Evolutionary conservation across 2,888 invertebrate genomes (phyloP).

Genomic region (Pheosia tremula): DNA sequence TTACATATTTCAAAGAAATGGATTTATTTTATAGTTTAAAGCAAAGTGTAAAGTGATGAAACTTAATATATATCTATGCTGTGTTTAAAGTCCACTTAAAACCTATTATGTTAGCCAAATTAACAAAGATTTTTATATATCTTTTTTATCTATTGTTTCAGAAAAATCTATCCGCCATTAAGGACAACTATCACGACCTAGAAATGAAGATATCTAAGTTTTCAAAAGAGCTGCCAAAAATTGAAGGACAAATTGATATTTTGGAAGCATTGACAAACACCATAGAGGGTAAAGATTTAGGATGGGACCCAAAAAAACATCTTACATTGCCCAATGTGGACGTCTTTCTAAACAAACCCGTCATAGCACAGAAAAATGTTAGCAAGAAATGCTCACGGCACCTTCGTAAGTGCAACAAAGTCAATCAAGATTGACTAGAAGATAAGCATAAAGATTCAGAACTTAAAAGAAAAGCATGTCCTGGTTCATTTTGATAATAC

Average conservation of each 20-base stretch:
- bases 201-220: conserved; percentile 58
- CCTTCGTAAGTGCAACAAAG: background rate
- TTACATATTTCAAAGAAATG: too few relatives aligned
- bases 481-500: conserved; percentile 23
- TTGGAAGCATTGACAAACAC: conserved; percentile 60
- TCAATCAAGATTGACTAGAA: conserved; percentile 38
- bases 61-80: too few relatives aligned
- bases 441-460: conserved; percentile 12
- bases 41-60: too few relatives aligned
- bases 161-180: conserved; percentile 59
- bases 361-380: conserved; percentile 25
- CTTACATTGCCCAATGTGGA: conserved; percentile 52
- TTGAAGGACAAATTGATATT: conserved; percentile 68
- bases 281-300: conserved; percentile 45
- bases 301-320: conserved; percentile 50
- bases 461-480: conserved; percentile 29
- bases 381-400: conserved; percentile 26
- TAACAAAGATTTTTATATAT: background rate
- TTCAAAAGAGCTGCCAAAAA: conserved; percentile 64
- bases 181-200: conserved; percentile 57
- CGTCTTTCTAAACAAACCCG: conserved; percentile 39
- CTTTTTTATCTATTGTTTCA: conserved; percentile 43
- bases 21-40: too few relatives aligned
- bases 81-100: too few relatives aligned
- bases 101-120: too few relatives aligned